Conservation (phyloP, 2,113 vertebrate species). For the Saimiri boliviensis region DNA sequence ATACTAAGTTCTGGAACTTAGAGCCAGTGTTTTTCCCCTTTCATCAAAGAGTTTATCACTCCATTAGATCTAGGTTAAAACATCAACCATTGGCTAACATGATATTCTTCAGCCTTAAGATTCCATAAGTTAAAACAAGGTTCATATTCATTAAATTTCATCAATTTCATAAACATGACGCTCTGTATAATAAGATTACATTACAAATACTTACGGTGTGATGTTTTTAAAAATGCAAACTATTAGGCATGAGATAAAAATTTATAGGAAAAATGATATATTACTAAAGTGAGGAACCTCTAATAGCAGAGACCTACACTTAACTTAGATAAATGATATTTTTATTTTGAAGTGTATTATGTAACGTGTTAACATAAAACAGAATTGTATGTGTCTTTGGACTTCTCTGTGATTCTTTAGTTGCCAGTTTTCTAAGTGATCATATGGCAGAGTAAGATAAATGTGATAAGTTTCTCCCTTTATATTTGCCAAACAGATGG, state of each 20-base stretch:
- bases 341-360: constrained; percentile 17
- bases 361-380: not conserved
- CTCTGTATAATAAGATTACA: not conserved
- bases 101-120: constrained; percentile 21
- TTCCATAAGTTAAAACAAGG: not conserved
- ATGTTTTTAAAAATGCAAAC: not conserved
- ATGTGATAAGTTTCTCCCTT: not conserved
- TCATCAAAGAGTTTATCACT: not conserved
- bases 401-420: not conserved
- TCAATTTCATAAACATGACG: not conserved
- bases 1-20: not conserved
- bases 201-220: not conserved
- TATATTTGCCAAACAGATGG: constrained; percentile 17
- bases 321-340: not conserved
- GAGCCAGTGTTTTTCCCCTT: not conserved
- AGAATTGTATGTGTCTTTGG: not conserved
- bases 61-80: not conserved
- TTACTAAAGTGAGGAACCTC: not conserved
- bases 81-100: not conserved
- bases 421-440: constrained; percentile 24
- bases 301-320: constrained; percentile 9
- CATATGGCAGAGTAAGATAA: not conserved
- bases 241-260: not conserved
- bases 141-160: constrained; percentile 25
- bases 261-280: not conserved